These are phyloP conservation scores for Spea multiplicata DNA, from an alignment of 2,113 vertebrate genomes.

Conservation along the genomic window DNA sequence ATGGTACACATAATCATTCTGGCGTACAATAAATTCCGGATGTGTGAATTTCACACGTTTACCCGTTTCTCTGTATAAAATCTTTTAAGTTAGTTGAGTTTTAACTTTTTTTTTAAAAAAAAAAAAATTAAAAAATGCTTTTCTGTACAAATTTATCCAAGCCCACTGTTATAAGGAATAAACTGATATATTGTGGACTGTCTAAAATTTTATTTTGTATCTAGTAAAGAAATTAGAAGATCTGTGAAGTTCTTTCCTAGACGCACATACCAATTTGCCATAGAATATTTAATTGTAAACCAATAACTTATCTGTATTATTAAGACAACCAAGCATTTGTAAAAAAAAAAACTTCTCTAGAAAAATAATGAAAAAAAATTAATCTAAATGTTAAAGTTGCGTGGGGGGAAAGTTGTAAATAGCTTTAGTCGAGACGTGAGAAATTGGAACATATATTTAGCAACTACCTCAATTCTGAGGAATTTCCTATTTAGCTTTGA, in stretches of 20 bases:
- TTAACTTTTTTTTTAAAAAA: neutral
- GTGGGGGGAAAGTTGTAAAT: slow-evolving; percentile 68
- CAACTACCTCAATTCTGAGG: slow-evolving; percentile 77
- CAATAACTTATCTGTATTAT: slow-evolving; percentile 51
- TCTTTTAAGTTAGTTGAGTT: neutral
- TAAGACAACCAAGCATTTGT: too few relatives aligned
- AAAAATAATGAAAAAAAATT: slow-evolving; percentile 7
- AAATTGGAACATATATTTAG: slow-evolving; percentile 69
- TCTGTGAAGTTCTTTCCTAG: slow-evolving; percentile 3
- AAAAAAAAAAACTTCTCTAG: too few relatives aligned
- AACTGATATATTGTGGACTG: slow-evolving; percentile 13
- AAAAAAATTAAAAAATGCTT: neutral
- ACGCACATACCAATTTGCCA: neutral
- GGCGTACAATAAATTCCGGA: neutral
- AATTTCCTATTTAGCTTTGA: slow-evolving; percentile 74
- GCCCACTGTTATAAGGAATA: slow-evolving; percentile 10
- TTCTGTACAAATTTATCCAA: slow-evolving; percentile 30
- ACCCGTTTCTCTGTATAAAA: neutral
- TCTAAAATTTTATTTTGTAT: slow-evolving; percentile 9
- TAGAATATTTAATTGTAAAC: slow-evolving; percentile 20
- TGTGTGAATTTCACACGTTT: neutral
- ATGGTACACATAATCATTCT: neutral
- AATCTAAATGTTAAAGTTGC: slow-evolving; percentile 41
- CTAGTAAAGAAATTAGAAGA: slow-evolving; percentile 15
- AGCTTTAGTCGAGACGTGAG: slow-evolving; percentile 64